phyloP scores from a whole-genome alignment of 2,113 vertebrate genomes.

The Ciconia maguari region DNA sequence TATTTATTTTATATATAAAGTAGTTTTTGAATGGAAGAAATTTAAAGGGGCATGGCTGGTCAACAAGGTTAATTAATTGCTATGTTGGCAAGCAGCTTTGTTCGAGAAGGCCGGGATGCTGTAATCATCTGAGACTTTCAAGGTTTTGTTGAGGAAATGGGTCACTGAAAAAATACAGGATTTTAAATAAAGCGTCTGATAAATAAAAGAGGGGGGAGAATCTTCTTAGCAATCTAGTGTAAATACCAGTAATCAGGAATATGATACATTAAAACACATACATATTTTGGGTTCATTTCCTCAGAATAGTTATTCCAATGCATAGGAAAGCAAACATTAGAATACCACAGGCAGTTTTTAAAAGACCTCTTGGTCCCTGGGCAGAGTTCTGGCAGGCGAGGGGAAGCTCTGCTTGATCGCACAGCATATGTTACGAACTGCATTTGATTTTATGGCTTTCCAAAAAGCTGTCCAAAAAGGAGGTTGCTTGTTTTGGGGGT shows the following conservation, averaged over 20 bases:
- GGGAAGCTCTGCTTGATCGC: constrained; percentile 59
- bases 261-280: neutral
- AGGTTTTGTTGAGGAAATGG: constrained; percentile 29
- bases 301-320: constrained; percentile 5
- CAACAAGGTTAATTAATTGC: constrained; percentile 54
- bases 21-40: constrained; percentile 1
- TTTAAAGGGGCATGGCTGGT: constrained; percentile 29
- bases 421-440: constrained; percentile 60
- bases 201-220: neutral
- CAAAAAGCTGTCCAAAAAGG: constrained; percentile 62
- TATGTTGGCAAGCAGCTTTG: constrained; percentile 14
- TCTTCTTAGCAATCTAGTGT: neutral
- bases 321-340: constrained; percentile 32
- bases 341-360: constrained; percentile 6
- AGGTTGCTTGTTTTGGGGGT: neutral
- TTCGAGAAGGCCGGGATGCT: neutral
- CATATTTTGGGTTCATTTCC: neutral
- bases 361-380: constrained; percentile 32
- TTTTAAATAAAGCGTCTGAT: neutral
- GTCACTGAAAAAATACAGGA: neutral
- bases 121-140: constrained; percentile 28
- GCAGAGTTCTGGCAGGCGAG: constrained; percentile 28
- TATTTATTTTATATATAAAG: neutral
- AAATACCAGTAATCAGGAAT: neutral
- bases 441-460: constrained; percentile 71